phyloP scores from a whole-genome alignment of 2,113 vertebrate species.

The Chloebia gouldiae region DNA sequence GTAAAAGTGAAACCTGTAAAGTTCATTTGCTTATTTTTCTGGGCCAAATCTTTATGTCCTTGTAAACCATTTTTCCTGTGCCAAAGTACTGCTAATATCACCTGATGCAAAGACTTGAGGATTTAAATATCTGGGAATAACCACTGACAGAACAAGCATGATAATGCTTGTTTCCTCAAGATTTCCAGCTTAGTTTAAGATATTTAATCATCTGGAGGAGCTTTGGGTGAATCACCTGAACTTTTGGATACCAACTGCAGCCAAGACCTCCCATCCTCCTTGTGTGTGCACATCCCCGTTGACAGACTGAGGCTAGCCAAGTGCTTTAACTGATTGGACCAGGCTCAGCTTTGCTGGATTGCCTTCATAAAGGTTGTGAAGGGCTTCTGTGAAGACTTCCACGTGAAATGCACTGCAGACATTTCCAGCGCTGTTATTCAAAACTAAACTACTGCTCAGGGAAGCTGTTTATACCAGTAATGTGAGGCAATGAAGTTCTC shows the following conservation, averaged over 20 bases:
- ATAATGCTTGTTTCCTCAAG: constrained; percentile 16
- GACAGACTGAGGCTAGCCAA: background rate
- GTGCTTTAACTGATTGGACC: constrained; percentile 21
- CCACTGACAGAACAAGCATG: background rate
- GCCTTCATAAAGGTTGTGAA: background rate
- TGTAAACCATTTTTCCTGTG: background rate
- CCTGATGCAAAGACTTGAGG: background rate
- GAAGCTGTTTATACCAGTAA: background rate
- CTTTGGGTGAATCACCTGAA: constrained; percentile 36
- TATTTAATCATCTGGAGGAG: constrained; percentile 26
- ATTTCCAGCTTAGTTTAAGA: background rate
- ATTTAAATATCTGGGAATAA: constrained; percentile 1
- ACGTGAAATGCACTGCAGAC: background rate
- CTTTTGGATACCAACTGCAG: background rate
- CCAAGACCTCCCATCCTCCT: constrained; percentile 23
- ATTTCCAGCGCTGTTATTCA: accelerated
- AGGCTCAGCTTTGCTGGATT: background rate
- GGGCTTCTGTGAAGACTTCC: background rate
- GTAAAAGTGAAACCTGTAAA: background rate
- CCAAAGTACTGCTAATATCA: background rate
- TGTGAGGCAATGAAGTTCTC: background rate
- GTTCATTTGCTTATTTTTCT: background rate
- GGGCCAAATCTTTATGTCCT: background rate
- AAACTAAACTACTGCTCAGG: background rate
- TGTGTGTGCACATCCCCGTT: background rate